phyloP scores from a whole-genome alignment of 2,797 vertebrate species.

The Gymnoscopelus microlampas region DNA sequence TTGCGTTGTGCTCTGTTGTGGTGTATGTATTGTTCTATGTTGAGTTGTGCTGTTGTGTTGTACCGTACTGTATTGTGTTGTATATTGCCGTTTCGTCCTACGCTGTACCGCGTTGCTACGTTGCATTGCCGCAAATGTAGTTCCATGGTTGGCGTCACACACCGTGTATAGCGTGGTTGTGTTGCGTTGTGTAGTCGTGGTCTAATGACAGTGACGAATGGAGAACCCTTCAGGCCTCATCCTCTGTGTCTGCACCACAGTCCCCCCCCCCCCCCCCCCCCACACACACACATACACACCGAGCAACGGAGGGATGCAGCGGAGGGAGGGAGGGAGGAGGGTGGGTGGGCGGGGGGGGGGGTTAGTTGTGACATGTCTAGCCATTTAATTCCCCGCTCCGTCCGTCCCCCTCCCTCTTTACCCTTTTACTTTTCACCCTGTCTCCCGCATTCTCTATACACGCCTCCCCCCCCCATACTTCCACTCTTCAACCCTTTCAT shows the following conservation, averaged over 20 bases:
- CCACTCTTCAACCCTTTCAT: slow-evolving; percentile 26
- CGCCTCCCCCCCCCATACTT: slow-evolving; percentile 31
- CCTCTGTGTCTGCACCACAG: slow-evolving; percentile 38
- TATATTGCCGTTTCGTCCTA: no score
- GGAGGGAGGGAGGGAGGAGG: not conserved
- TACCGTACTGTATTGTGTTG: no score
- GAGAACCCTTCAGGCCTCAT: slow-evolving; percentile 59
- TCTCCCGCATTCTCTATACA: slow-evolving; percentile 21
- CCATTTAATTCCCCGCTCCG: slow-evolving; percentile 52
- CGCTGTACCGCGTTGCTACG: no score
- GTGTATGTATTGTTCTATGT: not conserved
- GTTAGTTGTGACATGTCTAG: slow-evolving; percentile 51
- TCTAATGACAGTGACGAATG: slow-evolving; percentile 75
- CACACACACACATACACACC: slow-evolving; percentile 3
- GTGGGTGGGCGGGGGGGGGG: slow-evolving; percentile 14
- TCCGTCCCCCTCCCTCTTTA: slow-evolving; percentile 41
- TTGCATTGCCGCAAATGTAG: no score
- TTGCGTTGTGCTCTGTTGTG: not conserved
- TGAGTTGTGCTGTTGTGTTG: accelerated
- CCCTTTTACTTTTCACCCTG: slow-evolving; percentile 49
- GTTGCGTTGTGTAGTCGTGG: slow-evolving; percentile 7
- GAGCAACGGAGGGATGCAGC: no score
- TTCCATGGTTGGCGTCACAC: no score
- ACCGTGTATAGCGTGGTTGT: not conserved
- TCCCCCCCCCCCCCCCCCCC: slow-evolving; percentile 14